phyloP scores from a whole-genome alignment of 2,797 vertebrate genomes.

The Leptoclinus maculatus region DNA sequence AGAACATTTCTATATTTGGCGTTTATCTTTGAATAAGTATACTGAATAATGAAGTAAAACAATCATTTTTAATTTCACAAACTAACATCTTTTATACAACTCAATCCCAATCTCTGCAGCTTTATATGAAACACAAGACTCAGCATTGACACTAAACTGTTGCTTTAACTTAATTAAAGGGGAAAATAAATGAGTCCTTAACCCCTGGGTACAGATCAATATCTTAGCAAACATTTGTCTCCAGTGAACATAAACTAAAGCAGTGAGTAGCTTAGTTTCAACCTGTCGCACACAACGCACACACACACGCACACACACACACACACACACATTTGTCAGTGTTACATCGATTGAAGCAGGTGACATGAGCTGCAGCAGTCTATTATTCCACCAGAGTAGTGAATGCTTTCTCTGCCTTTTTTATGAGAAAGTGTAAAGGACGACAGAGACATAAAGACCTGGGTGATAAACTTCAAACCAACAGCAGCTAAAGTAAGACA shows the following conservation, averaged over 20 bases:
- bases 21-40: neutral
- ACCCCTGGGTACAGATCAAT: slow-evolving; percentile 31
- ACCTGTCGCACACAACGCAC: neutral
- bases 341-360: neutral
- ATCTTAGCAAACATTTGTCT: slow-evolving; percentile 19
- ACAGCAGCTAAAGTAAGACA: neutral
- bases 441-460: neutral
- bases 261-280: slow-evolving; percentile 2
- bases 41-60: neutral
- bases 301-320: neutral
- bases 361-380: neutral
- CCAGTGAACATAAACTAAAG: slow-evolving; percentile 9
- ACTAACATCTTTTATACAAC: neutral
- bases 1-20: neutral
- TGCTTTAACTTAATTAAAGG: slow-evolving; percentile 14
- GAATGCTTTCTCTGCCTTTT: neutral
- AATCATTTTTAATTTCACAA: neutral
- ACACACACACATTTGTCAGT: slow-evolving; percentile 10
- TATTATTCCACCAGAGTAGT: neutral
- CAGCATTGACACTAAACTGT: neutral
- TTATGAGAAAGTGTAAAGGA: neutral
- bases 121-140: neutral
- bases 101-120: neutral
- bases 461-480: neutral
- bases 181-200: neutral